Evolutionary conservation across 2,113 vertebrate genomes (phyloP).

Genomic region (Pleuronectes platessa): DNA sequence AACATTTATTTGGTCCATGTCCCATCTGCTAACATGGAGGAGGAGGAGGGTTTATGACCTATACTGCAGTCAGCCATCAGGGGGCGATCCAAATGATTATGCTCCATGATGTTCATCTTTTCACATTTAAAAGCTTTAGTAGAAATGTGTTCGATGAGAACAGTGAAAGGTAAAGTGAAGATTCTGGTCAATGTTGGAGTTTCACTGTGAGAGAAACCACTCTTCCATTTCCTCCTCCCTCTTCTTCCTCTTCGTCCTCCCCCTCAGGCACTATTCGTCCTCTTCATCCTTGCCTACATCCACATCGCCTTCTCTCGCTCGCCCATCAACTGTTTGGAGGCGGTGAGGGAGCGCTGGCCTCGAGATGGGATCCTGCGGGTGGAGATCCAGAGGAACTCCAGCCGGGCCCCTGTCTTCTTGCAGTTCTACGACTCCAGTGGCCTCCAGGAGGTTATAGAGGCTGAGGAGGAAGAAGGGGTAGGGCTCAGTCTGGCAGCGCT

Average conservation of each 20-base stretch:
- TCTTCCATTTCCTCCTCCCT: too few species aligned
- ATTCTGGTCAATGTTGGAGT: too few species aligned
- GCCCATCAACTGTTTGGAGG: constrained; percentile 95
- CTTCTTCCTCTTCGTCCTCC: not conserved
- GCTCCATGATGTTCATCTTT: too few species aligned
- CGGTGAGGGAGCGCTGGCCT: constrained; percentile 94
- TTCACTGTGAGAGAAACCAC: too few species aligned
- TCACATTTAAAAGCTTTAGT: too few species aligned
- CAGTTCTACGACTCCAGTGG: constrained; percentile 87
- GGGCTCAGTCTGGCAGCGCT: constrained; percentile 72
- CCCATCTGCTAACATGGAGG: too few species aligned
- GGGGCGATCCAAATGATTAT: too few species aligned
- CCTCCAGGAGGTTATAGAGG: constrained; percentile 82
- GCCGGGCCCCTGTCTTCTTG: constrained; percentile 90
- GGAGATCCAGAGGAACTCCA: constrained; percentile 95
- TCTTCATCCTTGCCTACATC: constrained; percentile 98
- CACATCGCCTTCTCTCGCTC: constrained; percentile 98
- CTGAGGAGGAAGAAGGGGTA: constrained; percentile 54
- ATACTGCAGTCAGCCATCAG: too few species aligned
- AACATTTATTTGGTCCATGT: too few species aligned
- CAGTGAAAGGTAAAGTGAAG: too few species aligned
- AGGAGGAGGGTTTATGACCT: too few species aligned
- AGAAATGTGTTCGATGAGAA: too few species aligned
- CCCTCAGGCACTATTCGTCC: constrained; percentile 91
- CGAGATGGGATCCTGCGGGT: constrained; percentile 93